Evolutionary conservation across 1,140 invertebrate genomes (phyloP).

Genomic region (Pygmarrhopalites habei): DNA sequence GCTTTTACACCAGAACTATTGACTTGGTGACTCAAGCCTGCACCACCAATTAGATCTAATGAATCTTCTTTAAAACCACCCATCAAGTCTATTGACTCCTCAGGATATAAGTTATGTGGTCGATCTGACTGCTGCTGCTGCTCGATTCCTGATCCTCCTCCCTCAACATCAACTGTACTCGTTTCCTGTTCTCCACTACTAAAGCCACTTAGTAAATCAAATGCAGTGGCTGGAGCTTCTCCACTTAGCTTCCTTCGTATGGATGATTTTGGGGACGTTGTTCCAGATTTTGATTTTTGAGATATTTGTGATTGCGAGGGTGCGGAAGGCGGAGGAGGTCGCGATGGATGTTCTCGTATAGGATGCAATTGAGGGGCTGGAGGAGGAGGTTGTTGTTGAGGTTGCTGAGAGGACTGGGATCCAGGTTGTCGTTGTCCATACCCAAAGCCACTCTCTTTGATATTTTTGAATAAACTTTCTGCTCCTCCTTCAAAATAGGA

Average conservation of each 20-base stretch:
- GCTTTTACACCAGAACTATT: too few species aligned
- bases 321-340: conserved; percentile 30
- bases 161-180: too few species aligned
- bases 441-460: conserved; percentile 32
- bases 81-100: background rate
- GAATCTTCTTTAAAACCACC: background rate
- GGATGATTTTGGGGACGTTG: too few species aligned
- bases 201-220: conserved; percentile 1
- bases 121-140: background rate
- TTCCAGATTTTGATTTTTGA: too few species aligned
- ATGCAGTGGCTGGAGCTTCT: background rate
- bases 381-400: conserved; percentile 11
- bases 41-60: background rate
- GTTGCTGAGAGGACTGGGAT: conserved; percentile 10
- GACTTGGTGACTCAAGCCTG: too few species aligned
- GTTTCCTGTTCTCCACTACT: background rate
- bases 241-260: too few species aligned
- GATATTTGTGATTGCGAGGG: too few species aligned
- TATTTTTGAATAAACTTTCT: conserved; percentile 36
- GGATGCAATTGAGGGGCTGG: conserved; percentile 7
- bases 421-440: too few species aligned
- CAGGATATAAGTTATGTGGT: background rate
- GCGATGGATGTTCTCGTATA: conserved; percentile 4
- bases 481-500: conserved; percentile 25
- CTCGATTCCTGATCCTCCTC: too few species aligned